Percentiles rank a stretch among this genome's conserved stretches.
These are phyloP conservation scores for Brachirus orientalis DNA, from an alignment of 2,113 vertebrate genomes.

Conservation along the genomic window DNA sequence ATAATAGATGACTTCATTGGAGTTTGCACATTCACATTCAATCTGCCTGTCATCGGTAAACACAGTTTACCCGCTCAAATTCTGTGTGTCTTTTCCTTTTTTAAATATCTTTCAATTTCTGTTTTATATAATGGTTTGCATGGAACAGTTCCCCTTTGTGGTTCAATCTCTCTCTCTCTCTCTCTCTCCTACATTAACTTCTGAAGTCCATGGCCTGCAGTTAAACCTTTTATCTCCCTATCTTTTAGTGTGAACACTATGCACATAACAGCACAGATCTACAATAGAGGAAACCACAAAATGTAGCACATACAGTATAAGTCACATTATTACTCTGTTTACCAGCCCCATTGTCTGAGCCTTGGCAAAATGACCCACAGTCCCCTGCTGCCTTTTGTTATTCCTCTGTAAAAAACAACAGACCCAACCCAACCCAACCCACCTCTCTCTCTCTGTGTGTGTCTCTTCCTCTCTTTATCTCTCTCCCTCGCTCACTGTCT, in stretches of 20 bases:
- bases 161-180: slow-evolving; percentile 6
- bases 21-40: slow-evolving; percentile 50
- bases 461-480: background rate
- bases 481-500: slow-evolving; percentile 1
- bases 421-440: slow-evolving; percentile 34
- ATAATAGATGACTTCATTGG: slow-evolving; percentile 61
- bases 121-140: background rate
- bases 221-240: slow-evolving; percentile 45
- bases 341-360: slow-evolving; percentile 24
- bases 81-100: slow-evolving; percentile 7
- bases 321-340: slow-evolving; percentile 1
- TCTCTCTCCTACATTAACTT: slow-evolving; percentile 19
- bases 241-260: no score
- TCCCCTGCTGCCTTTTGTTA: slow-evolving; percentile 53
- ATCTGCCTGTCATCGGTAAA: slow-evolving; percentile 49
- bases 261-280: no score
- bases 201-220: slow-evolving; percentile 35
- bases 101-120: slow-evolving; percentile 31
- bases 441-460: slow-evolving; percentile 19
- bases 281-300: background rate
- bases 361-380: slow-evolving; percentile 53
- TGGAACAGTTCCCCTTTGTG: no score
- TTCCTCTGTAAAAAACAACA: slow-evolving; percentile 38
- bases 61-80: slow-evolving; percentile 9
- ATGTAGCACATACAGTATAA: no score